Evolutionary conservation across 2,113 vertebrate species (phyloP), one percentile per base, ranked within the genome.

Genomic region (Puffinus mauretanicus): DNA sequence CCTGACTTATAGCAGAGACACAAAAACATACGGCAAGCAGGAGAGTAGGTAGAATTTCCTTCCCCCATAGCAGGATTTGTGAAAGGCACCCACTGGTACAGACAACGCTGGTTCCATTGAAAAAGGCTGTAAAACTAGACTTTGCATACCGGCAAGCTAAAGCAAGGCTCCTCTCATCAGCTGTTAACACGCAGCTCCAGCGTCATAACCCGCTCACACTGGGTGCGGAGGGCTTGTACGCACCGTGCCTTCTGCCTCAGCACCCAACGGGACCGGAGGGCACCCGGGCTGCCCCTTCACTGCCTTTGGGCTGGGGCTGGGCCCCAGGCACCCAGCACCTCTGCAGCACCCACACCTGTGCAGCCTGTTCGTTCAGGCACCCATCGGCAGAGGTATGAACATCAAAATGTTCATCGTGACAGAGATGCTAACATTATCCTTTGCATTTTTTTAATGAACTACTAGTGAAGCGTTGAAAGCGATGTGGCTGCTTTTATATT

Each of bases 391-490:
- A 26, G 52, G 62, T 25, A 17, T 15, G 44, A 75, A 42, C 7
- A 1, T 40, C 84, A 85, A 80, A 66, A 80, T 54, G 85, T 7
- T 80, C 13, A 40, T n/a, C 1, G 1, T 42, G 84, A 62, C 52
- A 76, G 77, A 79, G 54, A 42, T 32, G n/a, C 65, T 72, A 72
- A 76, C 62, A 36, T 64, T 67, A 84, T 60, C 79, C 51, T 82
- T 64, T 65, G 47, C n/a, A 8, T 58, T 86, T 87, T 90, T 82
- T 83, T 79, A 82, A 89, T 26, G 76, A 95, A 51, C 61, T 78
- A 11, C 38, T 40, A 25, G 54, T 18, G 38, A 58, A 82, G 49
- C 3, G 0, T 70, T 93, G 17, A 46, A 86, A 92, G 52, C 13
- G 57, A 84, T 52, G n/a, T 14, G 54, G 34, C 73, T 79, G 81